Evolutionary conservation across 2,888 invertebrate genomes (phyloP), one percentile per base, ranked within the genome.

Genomic region (Toxonevra muliebris): DNA sequence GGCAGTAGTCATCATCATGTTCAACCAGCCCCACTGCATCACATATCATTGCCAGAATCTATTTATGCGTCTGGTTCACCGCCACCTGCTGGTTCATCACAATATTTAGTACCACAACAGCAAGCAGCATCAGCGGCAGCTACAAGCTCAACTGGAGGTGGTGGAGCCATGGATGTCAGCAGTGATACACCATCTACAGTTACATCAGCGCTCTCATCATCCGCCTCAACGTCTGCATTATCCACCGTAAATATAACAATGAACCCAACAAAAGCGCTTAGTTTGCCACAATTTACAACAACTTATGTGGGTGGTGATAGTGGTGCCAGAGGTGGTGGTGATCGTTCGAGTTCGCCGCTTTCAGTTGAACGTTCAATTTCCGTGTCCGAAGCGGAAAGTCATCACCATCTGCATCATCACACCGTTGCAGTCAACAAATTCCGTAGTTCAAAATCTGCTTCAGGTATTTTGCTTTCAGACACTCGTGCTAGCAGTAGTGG

Each of bases 21-120:
- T 20, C 70, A 75, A 9, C 48, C 57, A 13, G 69, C 76, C 9
- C 71, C 78, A 10, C 72, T 83, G n/a, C 82, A 82, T 72, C 82
- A 84, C 76, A 84, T 83, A 75, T 84, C 83, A 73, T 72, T 84
- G 74, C 80, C 84, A 12, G 83, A 84, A 75, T 77, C 83, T 17
- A 82, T 84, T 54, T 83, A 84, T 66, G 81, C 81, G 41, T 80
- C 82, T 10, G 77, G 76, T 1, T 83, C 82, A 13, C 82, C 81
- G 42, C 82, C 82, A 52, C 83, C 82, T 40, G 82, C 77, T 57
- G 82, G 82, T 55, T 82, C 82, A 9, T 81, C 82, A 41, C 82
- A 82, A 70, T 82, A 82, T 75, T 71, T 80, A 65, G 81, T 83
- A 1, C 82, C 82, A 12, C 75, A 78, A 17, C 64, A 71, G 52